These are phyloP conservation scores for Chloropsis cyanopogon DNA, from an alignment of 2,113 vertebrate species.

Conservation along the genomic window DNA sequence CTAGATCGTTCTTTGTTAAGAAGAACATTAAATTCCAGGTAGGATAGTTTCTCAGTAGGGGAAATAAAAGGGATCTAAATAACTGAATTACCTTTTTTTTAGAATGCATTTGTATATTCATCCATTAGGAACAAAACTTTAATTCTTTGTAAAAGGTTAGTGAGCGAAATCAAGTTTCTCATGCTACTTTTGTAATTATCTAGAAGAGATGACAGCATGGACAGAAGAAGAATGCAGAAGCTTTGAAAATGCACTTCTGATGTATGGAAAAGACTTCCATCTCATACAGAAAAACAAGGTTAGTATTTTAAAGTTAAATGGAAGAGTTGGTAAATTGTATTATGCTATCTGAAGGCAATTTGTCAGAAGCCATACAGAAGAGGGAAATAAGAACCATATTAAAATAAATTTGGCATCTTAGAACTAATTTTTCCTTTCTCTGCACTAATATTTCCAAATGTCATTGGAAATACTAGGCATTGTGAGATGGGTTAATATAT, in stretches of 20 bases:
- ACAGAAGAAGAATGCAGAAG: slow-evolving; percentile 98
- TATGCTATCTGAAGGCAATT: neutral
- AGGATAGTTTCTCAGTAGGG: neutral
- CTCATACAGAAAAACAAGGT: slow-evolving; percentile 99
- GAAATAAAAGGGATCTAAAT: neutral
- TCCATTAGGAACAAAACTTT: neutral
- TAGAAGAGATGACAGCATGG: slow-evolving; percentile 91
- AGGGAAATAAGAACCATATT: neutral
- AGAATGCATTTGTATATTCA: neutral
- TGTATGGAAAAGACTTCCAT: slow-evolving; percentile 97
- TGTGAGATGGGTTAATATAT: neutral
- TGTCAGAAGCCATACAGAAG: neutral
- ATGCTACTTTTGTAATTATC: neutral
- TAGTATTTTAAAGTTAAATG: slow-evolving; percentile 11
- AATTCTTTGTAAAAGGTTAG: neutral
- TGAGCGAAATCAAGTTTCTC: neutral
- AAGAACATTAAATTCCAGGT: neutral
- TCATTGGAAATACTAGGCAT: neutral
- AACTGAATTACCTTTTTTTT: neutral
- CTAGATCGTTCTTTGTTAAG: neutral
- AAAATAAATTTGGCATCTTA: neutral
- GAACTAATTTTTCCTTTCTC: neutral
- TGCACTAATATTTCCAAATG: neutral
- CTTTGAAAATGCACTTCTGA: slow-evolving; percentile 94
- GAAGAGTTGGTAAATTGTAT: neutral